Percentiles rank a stretch among this genome's conserved stretches.
These are phyloP conservation scores for Andrena flavipes DNA, from an alignment of 2,888 invertebrate genomes.

Conservation along the genomic window DNA sequence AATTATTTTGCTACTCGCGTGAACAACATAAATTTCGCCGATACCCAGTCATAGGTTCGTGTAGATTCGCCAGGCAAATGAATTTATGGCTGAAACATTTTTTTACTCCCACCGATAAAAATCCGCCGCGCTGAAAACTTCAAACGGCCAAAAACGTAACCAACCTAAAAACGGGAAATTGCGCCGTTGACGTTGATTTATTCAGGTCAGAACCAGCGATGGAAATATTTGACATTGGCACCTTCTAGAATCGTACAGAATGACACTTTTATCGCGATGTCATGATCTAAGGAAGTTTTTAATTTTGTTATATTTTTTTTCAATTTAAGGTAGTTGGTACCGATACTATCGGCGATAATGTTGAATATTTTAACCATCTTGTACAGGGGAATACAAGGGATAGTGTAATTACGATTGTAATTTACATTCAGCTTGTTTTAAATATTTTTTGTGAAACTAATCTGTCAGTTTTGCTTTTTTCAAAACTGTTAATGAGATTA, in stretches of 20 bases:
- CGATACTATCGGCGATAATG: no score
- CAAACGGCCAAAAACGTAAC: neutral
- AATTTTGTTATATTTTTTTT: no score
- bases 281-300: no score
- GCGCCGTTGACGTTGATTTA: neutral
- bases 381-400: no score
- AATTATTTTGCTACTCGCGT: slow-evolving; percentile 16
- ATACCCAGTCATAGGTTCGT: slow-evolving; percentile 20
- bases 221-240: neutral
- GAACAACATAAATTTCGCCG: slow-evolving; percentile 36
- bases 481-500: no score
- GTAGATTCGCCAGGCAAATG: slow-evolving; percentile 25
- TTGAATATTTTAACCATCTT: no score
- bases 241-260: neutral
- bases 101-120: slow-evolving; percentile 33
- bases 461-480: no score
- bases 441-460: no score
- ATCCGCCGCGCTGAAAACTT: slow-evolving; percentile 28
- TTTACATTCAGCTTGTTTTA: no score
- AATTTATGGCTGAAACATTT: slow-evolving; percentile 44
- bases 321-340: no score
- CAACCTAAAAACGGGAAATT: slow-evolving; percentile 4
- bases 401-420: no score
- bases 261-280: neutral
- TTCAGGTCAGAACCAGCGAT: neutral